phyloP scores from a whole-genome alignment of 2,113 vertebrate genomes.

The Callopanchax toddi region DNA sequence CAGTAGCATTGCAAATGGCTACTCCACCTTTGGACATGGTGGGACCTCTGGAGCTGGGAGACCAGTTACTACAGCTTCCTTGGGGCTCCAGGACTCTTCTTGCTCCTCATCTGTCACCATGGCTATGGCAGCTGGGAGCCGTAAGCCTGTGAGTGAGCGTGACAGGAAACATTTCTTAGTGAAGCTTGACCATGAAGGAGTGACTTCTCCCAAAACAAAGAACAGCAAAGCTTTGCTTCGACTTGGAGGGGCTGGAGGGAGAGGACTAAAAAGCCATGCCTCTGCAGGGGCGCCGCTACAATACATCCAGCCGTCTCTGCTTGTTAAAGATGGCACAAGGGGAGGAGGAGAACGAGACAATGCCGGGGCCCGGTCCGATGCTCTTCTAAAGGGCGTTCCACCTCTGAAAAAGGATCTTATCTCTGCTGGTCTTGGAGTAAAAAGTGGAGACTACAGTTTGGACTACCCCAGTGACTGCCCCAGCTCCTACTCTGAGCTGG shows the following conservation, averaged over 20 bases:
- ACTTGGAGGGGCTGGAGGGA: slow-evolving; percentile 82
- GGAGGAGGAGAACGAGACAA: slow-evolving; percentile 67
- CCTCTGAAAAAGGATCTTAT: slow-evolving; percentile 81
- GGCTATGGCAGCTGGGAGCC: slow-evolving; percentile 35
- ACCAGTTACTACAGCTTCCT: slow-evolving; percentile 69
- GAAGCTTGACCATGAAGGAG: slow-evolving; percentile 97
- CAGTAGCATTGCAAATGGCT: slow-evolving; percentile 93
- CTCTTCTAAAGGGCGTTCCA: slow-evolving; percentile 80
- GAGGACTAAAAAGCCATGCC: slow-evolving; percentile 71
- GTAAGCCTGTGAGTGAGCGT: slow-evolving; percentile 58
- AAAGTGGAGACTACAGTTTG: slow-evolving; percentile 82
- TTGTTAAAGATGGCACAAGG: slow-evolving; percentile 85
- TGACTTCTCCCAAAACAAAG: slow-evolving; percentile 97
- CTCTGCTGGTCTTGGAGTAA: slow-evolving; percentile 59
- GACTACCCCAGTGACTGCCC: slow-evolving; percentile 93
- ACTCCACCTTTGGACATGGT: slow-evolving; percentile 81
- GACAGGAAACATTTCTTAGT: slow-evolving; percentile 89
- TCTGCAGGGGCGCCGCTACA: slow-evolving; percentile 62
- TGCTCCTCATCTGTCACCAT: slow-evolving; percentile 44
- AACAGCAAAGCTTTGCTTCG: slow-evolving; percentile 90
- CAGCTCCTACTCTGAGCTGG: slow-evolving; percentile 93
- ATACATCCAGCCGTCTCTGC: slow-evolving; percentile 81
- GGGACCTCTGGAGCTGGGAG: slow-evolving; percentile 22
- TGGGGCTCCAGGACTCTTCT: slow-evolving; percentile 65
- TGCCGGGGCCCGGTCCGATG: slow-evolving; percentile 61